Conservation (phyloP, 2,797 vertebrate genomes). For the Cynopterus sphinx region DNA sequence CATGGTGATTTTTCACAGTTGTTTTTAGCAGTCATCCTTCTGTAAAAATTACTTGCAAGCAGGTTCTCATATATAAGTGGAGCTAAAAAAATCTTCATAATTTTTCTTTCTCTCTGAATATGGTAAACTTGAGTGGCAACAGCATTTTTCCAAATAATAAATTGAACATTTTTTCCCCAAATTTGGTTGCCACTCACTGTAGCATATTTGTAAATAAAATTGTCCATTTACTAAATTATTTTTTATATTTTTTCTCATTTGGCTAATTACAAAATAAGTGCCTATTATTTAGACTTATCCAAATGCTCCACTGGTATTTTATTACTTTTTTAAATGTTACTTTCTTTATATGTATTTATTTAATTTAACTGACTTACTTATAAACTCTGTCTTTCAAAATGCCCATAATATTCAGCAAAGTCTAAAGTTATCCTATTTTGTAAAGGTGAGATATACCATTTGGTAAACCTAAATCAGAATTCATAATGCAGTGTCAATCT, state of each 20-base stretch:
- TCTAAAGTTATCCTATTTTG: not conserved
- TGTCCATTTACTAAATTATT: not conserved
- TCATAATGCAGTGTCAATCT: not conserved
- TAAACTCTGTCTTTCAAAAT: constrained; percentile 6
- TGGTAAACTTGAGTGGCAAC: constrained; percentile 34
- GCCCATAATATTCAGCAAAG: not conserved
- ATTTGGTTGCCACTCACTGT: not conserved
- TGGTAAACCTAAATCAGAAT: not conserved
- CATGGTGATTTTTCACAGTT: constrained; percentile 52
- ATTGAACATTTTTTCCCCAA: not conserved
- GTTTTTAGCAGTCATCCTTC: constrained; percentile 54
- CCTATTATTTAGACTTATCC: not conserved
- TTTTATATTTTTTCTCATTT: not conserved
- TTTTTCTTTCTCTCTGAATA: constrained; percentile 32
- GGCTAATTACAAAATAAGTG: not conserved
- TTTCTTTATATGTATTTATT: not conserved
- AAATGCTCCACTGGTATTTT: not conserved
- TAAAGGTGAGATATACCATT: not conserved
- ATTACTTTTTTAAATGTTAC: not conserved
- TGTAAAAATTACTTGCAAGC: constrained; percentile 40
- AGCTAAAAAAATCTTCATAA: not conserved
- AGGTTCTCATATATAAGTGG: constrained; percentile 46
- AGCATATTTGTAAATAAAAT: not conserved
- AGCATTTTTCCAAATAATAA: constrained; percentile 7
- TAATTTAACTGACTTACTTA: not conserved